phyloP scores from a whole-genome alignment of 2,888 invertebrate species.

The Scaptomyza parva region DNA sequence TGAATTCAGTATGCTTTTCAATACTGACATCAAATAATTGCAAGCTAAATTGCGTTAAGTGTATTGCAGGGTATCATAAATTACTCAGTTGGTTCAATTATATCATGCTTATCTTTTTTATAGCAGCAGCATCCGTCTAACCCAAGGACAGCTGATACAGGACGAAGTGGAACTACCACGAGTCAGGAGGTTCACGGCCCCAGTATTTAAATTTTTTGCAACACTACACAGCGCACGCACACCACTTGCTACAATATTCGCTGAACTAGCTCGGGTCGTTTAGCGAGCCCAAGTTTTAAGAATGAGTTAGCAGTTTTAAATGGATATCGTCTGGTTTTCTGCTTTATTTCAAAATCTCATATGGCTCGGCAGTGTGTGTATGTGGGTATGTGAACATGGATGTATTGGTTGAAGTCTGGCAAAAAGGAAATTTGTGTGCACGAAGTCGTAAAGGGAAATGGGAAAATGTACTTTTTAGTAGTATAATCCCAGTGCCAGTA shows the following conservation, averaged over 20 bases:
- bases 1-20: not conserved
- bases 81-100: not conserved
- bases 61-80: conserved; percentile 8
- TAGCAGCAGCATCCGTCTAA: conserved; percentile 4
- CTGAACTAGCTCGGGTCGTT: conserved; percentile 28
- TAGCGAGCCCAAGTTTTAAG: conserved; percentile 25
- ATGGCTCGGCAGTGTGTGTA: conserved; percentile 14
- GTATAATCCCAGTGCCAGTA: conserved; percentile 22
- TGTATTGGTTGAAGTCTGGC: conserved; percentile 52
- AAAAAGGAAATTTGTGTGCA: conserved; percentile 75
- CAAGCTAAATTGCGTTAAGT: not conserved
- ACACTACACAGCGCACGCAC: conserved; percentile 4
- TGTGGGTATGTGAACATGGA: conserved; percentile 20
- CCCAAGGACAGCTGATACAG: conserved; percentile 15
- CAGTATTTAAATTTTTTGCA: conserved; percentile 64
- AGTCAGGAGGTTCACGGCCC: conserved; percentile 60
- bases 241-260: not conserved
- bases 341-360: conserved; percentile 38
- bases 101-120: conserved; percentile 16
- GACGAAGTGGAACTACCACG: not conserved
- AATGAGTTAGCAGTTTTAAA: conserved; percentile 63
- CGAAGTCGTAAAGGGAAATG: conserved; percentile 67
- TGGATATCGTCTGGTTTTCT: conserved; percentile 47
- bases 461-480: conserved; percentile 45
- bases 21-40: not conserved